Conservation (phyloP, 1,140 invertebrate genomes). For the Ooceraea biroi region DNA sequence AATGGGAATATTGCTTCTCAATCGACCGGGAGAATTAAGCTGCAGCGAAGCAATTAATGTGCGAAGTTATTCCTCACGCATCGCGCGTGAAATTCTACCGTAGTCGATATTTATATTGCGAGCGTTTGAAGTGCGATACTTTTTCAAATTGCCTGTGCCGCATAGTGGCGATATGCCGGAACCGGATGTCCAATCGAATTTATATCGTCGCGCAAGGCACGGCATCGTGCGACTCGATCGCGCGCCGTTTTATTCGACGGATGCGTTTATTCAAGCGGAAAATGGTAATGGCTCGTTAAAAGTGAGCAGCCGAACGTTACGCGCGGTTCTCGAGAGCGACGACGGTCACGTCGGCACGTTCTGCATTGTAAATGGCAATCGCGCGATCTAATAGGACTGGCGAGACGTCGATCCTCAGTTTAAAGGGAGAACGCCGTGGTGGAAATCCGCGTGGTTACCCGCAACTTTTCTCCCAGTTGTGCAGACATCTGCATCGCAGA, state of each 20-base stretch:
- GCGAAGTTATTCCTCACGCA: constrained; percentile 50
- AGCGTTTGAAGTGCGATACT: constrained; percentile 64
- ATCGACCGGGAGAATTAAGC: constrained; percentile 14
- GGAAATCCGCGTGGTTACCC: constrained; percentile 52
- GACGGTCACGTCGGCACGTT: constrained; percentile 26
- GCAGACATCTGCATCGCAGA: constrained; percentile 39
- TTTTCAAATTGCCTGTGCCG: constrained; percentile 62
- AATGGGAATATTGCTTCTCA: constrained; percentile 13
- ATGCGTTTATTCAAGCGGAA: constrained; percentile 57
- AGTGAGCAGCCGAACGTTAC: constrained; percentile 12
- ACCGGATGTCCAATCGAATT: constrained; percentile 40
- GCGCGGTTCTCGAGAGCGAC: constrained; percentile 32
- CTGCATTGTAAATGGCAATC: constrained; percentile 69
- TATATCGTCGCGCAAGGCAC: constrained; percentile 38
- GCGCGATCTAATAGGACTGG: constrained; percentile 10
- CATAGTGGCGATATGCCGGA: constrained; percentile 36
- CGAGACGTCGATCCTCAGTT: not conserved
- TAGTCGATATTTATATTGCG: constrained; percentile 61
- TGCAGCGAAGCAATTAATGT: constrained; percentile 25
- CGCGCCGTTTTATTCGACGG: constrained; percentile 44
- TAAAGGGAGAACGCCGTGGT: not conserved
- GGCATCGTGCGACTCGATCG: constrained; percentile 1
- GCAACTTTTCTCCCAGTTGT: constrained; percentile 24
- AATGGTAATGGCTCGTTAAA: constrained; percentile 67
- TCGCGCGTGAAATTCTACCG: not conserved